These are phyloP conservation scores for Heliconius eleuchia DNA, from an alignment of 1,140 invertebrate species.

Conservation along the genomic window DNA sequence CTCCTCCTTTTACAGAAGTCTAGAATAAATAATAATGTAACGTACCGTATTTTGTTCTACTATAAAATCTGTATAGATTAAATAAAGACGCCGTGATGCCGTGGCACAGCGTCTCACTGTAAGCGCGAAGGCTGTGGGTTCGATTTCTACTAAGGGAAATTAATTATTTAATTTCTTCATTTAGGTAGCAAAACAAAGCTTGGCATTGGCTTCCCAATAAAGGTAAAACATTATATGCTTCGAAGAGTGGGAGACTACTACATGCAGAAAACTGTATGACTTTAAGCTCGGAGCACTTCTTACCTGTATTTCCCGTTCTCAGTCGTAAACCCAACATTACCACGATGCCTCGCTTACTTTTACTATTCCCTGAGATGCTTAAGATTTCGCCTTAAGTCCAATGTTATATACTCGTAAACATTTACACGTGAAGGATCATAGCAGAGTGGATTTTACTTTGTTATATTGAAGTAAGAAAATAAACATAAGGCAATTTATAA, in stretches of 20 bases:
- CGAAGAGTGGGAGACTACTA: background rate
- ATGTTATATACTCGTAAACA: slow-evolving; percentile 28
- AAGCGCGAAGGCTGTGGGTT: too few species aligned
- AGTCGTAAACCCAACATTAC: slow-evolving; percentile 40
- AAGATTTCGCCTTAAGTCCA: slow-evolving; percentile 43
- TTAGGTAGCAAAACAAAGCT: too few species aligned
- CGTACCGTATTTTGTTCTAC: too few species aligned
- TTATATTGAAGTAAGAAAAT: background rate
- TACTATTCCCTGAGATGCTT: slow-evolving; percentile 45
- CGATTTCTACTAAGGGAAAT: too few species aligned
- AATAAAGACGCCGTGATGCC: too few species aligned
- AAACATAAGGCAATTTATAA: background rate
- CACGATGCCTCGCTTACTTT: slow-evolving; percentile 45
- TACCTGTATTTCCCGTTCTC: slow-evolving; percentile 19
- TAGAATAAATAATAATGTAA: too few species aligned
- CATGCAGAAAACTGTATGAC: background rate
- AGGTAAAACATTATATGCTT: too few species aligned
- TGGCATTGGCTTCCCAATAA: too few species aligned
- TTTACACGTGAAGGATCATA: background rate
- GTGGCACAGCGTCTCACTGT: too few species aligned
- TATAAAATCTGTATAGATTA: too few species aligned
- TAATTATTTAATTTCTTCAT: too few species aligned
- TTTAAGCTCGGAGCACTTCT: background rate
- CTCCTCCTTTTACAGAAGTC: too few species aligned
- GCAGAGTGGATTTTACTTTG: background rate